These are phyloP conservation scores for Gyps fulvus DNA, from an alignment of 2,113 vertebrate genomes.

Conservation along the genomic window DNA sequence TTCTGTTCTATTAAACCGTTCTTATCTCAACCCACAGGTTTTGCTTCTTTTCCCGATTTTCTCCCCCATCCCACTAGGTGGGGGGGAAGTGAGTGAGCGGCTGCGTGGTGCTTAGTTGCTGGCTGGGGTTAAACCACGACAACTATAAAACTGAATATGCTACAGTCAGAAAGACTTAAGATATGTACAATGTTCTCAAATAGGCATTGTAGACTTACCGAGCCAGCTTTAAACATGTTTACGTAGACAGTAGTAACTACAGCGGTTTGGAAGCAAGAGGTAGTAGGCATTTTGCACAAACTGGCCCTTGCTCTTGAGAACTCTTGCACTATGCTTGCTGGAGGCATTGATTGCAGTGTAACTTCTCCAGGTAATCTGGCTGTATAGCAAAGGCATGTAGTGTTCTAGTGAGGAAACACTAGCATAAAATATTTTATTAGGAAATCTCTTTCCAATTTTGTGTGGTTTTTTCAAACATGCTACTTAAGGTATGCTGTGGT, in stretches of 20 bases:
- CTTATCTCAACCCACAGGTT: too few relatives aligned
- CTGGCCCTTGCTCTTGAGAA: neutral
- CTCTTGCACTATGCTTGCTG: neutral
- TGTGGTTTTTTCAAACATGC: neutral
- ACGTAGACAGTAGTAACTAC: rapidly evolving
- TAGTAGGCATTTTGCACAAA: neutral
- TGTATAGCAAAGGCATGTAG: neutral
- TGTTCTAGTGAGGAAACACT: neutral
- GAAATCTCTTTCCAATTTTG: neutral
- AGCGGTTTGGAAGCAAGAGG: neutral
- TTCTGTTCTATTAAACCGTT: too few relatives aligned
- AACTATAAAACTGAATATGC: neutral
- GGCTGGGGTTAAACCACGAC: too few relatives aligned
- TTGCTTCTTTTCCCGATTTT: too few relatives aligned
- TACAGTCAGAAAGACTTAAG: neutral
- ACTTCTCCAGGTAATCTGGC: neutral
- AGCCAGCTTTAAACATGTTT: neutral
- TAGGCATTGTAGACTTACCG: neutral
- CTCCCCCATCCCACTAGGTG: too few relatives aligned
- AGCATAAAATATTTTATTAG: neutral
- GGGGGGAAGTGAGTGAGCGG: too few relatives aligned
- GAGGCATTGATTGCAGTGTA: neutral
- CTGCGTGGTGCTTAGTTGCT: too few relatives aligned
- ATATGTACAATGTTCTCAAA: neutral
- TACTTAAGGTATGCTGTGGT: neutral